Base-by-base conservation (phyloP, 2,888 invertebrate species). In the Drosophila sordidula region DNA sequence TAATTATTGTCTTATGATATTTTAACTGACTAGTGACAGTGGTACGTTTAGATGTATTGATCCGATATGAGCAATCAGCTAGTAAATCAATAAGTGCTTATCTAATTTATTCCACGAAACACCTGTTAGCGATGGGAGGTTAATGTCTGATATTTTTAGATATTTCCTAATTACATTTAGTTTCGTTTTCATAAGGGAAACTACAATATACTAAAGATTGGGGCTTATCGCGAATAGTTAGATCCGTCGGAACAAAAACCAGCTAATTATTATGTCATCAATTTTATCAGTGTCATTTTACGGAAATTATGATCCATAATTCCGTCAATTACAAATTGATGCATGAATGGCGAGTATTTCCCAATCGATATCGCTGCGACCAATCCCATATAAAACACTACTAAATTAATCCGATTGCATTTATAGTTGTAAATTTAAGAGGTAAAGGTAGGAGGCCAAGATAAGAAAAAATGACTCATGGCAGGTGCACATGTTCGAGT, bases 11-110 rank as follows among this genome's bases (percentile, higher is more conserved):
- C 45, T 18, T 45, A 39, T 56, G 38, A 34, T 41, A 51, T 36
- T 56, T 18, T 36, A 32, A 44, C 22, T 1, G 8, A 12, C 12
- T 26, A 25, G 45, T 29, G 38, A 47, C 46, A 38, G 59, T 42
- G 16, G 16, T 22, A 4, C 22, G 26, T 38, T 45, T 2, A 41
- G 8, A 36, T 22, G 41, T 14, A 49, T 39, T 32, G 34, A 41
- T 41, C 8, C 18, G 18, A 18, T 44, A 44, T 62, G 14, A 32
- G 16, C 38, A 55, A 54, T 55, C 38, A 11, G 14, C n/a, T 22
- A 42, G 38, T 70, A 63, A 70, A 57, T 63, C 56, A 63, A 70
- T 63, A 49, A 16, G 14, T 2, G 6, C 32, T 55, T 55, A 69
- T 69, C 61, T 26, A 16, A 8, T 38, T 32, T 44, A 38, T 63